These are phyloP conservation scores for Drosophila longiperda DNA, from an alignment of 2,888 invertebrate species.

Conservation along the genomic window DNA sequence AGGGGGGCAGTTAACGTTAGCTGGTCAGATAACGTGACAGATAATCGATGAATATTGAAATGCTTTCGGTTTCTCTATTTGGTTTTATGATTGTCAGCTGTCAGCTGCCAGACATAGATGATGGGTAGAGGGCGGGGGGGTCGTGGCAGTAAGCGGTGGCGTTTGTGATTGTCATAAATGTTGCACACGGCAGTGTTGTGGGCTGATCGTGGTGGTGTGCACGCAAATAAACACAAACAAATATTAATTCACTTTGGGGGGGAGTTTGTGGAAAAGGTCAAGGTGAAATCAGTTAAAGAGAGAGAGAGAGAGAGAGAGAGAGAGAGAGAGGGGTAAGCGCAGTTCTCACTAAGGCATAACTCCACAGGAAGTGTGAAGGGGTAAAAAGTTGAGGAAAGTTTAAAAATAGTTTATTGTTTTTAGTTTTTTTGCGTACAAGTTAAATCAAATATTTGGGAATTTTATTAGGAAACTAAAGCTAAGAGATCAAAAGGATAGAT, in stretches of 20 bases:
- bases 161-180: conserved; percentile 27
- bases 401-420: neutral
- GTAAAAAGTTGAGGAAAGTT: neutral
- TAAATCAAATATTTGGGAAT: neutral
- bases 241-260: conserved; percentile 11
- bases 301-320: too few relatives aligned
- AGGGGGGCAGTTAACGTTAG: conserved; percentile 32
- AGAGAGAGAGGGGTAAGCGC: neutral
- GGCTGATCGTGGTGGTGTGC: conserved; percentile 7
- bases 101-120: neutral
- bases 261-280: conserved; percentile 6
- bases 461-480: neutral
- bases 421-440: neutral
- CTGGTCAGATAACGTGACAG: conserved; percentile 68
- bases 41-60: conserved; percentile 69
- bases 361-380: neutral
- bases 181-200: conserved; percentile 5
- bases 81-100: conserved; percentile 28
- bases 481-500: neutral
- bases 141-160: neutral
- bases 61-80: conserved; percentile 12
- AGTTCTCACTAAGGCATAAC: neutral
- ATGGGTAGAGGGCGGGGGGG: too few relatives aligned
- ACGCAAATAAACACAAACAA: conserved; percentile 16
- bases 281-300: neutral